Percentiles rank a stretch among this genome's conserved stretches.
Conservation (phyloP, 2,113 vertebrate species). For the Corvus moneduloides region DNA sequence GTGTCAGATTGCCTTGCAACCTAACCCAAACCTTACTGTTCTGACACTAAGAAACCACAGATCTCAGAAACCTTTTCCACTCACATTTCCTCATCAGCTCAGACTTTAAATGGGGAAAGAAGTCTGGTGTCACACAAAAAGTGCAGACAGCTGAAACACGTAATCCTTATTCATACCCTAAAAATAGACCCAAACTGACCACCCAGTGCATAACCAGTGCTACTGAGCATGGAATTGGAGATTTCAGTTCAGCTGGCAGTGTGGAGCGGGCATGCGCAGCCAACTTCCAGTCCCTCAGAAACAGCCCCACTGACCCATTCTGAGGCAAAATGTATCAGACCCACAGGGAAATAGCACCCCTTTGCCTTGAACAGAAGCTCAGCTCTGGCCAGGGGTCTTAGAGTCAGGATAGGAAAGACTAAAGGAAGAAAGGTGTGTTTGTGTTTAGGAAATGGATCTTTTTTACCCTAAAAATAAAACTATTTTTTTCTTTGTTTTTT, state of each 20-base stretch:
- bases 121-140: conserved; percentile 29
- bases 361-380: background rate
- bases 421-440: background rate
- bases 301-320: background rate
- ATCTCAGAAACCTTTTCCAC: conserved; percentile 31
- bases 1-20: background rate
- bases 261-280: accelerated
- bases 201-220: background rate
- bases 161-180: conserved; percentile 29
- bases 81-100: background rate
- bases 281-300: background rate
- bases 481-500: accelerated
- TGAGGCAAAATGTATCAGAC: background rate
- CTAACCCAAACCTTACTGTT: background rate
- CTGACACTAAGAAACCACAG: background rate
- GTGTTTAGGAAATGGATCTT: background rate
- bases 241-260: background rate
- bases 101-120: conserved; percentile 4
- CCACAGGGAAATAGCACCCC: accelerated
- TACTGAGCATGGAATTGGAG: background rate
- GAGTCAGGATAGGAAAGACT: background rate
- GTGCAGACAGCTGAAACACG: conserved; percentile 31
- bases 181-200: conserved; percentile 39
- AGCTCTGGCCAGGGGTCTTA: background rate
- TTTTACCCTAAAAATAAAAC: background rate